Evolutionary conservation across 2,888 invertebrate genomes (phyloP).

Genomic region (Malthinus seriepunctatus): DNA sequence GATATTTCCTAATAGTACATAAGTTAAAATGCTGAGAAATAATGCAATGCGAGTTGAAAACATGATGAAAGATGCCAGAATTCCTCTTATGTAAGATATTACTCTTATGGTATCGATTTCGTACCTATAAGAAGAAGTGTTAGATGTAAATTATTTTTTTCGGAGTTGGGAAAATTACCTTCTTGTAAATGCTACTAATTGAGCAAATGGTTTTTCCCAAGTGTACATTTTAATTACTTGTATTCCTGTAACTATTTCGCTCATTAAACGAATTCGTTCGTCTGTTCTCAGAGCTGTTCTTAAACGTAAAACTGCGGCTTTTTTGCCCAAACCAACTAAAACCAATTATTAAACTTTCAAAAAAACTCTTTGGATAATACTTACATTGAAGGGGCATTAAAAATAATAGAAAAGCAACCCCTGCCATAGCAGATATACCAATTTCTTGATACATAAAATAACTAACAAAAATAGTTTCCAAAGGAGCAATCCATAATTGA

Average conservation of each 20-base stretch:
- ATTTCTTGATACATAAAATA: conserved; percentile 72
- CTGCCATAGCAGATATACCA: conserved; percentile 59
- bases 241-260: conserved; percentile 16
- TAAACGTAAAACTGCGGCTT: conserved; percentile 5
- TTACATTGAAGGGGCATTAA: conserved; percentile 57
- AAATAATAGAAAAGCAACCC: conserved; percentile 59
- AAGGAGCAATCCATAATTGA: conserved; percentile 80
- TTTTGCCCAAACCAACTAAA: conserved; percentile 12
- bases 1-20: conserved; percentile 62
- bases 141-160: not conserved
- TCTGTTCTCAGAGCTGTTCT: conserved; percentile 15
- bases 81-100: conserved; percentile 61
- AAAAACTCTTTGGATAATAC: conserved; percentile 19
- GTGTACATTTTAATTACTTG: conserved; percentile 22
- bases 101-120: conserved; percentile 55
- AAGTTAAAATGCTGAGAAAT: conserved; percentile 68
- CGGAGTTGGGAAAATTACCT: conserved; percentile 53
- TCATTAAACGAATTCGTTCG: conserved; percentile 18
- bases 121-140: conserved; percentile 42
- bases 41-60: conserved; percentile 72
- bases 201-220: conserved; percentile 19
- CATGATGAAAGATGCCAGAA: conserved; percentile 64
- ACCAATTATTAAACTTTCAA: conserved; percentile 52
- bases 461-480: conserved; percentile 76
- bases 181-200: conserved; percentile 10